These are phyloP conservation scores for Cantharis flavilabris DNA, from an alignment of 2,888 invertebrate species.

Conservation along the genomic window DNA sequence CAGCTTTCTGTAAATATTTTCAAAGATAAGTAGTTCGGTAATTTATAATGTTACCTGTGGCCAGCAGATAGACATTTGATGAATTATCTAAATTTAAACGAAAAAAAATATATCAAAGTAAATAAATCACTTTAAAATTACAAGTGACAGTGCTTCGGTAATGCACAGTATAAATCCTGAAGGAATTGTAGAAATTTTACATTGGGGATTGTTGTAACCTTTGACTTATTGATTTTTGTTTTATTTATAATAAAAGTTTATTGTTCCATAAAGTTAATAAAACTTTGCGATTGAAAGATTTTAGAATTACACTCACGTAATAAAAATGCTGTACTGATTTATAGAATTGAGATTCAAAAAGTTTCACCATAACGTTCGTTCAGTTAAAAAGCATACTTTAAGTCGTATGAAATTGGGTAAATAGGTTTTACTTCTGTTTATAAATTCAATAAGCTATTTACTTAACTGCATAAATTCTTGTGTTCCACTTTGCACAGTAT, in stretches of 20 bases:
- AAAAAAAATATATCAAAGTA: no score
- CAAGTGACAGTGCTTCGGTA: not conserved
- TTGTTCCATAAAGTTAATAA: not conserved
- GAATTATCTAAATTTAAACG: no score
- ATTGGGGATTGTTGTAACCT: not conserved
- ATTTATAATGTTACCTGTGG: no score
- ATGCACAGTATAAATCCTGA: not conserved
- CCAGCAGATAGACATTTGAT: no score
- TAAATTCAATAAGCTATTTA: not conserved
- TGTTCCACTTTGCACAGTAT: not conserved
- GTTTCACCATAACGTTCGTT: not conserved
- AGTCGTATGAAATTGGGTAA: not conserved
- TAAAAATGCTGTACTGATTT: not conserved
- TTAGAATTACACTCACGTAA: not conserved
- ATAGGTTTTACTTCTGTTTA: not conserved
- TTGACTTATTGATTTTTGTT: not conserved
- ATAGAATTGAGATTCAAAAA: not conserved
- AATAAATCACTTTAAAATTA: no score
- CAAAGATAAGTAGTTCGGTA: no score
- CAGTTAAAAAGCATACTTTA: not conserved
- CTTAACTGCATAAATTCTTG: not conserved
- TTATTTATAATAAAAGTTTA: not conserved
- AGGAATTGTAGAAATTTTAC: not conserved
- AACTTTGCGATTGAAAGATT: not conserved
- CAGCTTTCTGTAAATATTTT: no score